Evolutionary conservation across 2,113 vertebrate species (phyloP).

Genomic region (Leiothrix lutea): DNA sequence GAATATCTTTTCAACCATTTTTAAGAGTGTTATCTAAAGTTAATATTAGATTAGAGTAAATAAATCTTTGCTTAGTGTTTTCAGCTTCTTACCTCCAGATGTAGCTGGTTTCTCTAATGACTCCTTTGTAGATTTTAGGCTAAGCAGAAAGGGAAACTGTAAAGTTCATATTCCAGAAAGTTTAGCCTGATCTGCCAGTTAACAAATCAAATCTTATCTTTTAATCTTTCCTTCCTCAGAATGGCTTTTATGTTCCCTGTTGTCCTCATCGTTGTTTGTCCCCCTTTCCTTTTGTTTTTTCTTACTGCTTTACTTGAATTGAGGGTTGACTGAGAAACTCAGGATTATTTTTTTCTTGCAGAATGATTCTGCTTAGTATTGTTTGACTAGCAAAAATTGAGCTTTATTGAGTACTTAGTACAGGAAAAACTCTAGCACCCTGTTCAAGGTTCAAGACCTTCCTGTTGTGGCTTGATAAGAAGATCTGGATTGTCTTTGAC

Average conservation of each 20-base stretch:
- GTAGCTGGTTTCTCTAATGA: background rate
- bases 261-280: background rate
- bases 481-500: background rate
- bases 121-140: background rate
- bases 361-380: background rate
- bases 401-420: background rate
- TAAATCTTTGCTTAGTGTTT: background rate
- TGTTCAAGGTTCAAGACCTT: background rate
- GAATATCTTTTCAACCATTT: background rate
- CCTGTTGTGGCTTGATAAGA: background rate
- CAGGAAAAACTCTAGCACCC: background rate
- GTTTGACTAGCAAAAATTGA: background rate
- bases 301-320: background rate
- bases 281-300: background rate
- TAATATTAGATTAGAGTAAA: background rate
- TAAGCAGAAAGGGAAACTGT: background rate
- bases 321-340: background rate
- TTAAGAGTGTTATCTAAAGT: background rate
- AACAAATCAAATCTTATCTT: background rate
- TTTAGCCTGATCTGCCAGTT: background rate
- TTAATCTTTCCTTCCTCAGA: background rate
- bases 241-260: background rate
- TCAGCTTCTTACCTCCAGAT: background rate
- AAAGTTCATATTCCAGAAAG: background rate
- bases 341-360: background rate